Percentiles rank a stretch among this genome's conserved stretches.
These are phyloP conservation scores for Cataglyphis albicans DNA, from an alignment of 2,888 invertebrate species.

Conservation along the genomic window DNA sequence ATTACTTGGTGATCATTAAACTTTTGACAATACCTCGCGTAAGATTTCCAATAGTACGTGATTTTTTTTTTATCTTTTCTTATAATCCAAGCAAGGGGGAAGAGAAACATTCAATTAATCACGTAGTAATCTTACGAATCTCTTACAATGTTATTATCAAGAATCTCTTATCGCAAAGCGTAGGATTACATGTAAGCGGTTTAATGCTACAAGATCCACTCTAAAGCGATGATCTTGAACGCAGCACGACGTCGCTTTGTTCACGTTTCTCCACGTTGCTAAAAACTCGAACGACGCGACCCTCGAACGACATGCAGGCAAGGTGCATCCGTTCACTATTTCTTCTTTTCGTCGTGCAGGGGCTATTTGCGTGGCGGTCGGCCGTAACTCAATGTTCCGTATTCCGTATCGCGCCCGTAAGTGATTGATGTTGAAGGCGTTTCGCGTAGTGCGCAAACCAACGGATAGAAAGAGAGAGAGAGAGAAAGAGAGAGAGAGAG, in stretches of 20 bases:
- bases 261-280: neutral
- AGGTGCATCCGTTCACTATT: conserved; percentile 25
- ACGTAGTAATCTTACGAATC: neutral
- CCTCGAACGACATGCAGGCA: neutral
- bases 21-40: neutral
- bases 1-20: neutral
- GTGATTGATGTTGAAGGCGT: conserved; percentile 76
- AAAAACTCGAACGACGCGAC: conserved; percentile 7
- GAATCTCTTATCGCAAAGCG: conserved; percentile 10
- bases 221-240: conserved; percentile 15
- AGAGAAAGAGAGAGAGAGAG: neutral
- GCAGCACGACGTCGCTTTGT: neutral
- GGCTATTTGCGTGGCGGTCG: conserved; percentile 68
- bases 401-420: conserved; percentile 69
- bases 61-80: neutral
- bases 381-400: conserved; percentile 66
- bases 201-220: neutral
- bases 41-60: neutral
- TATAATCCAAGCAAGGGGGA: neutral
- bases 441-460: conserved; percentile 57
- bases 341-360: conserved; percentile 31
- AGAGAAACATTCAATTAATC: conserved; percentile 20
- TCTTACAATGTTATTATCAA: conserved; percentile 5
- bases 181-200: conserved; percentile 16
- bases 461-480: neutral